Percentiles rank a stretch among this genome's conserved stretches.
Evolutionary conservation across 2,888 invertebrate species (phyloP).

Genomic region (Phalera bucephala): DNA sequence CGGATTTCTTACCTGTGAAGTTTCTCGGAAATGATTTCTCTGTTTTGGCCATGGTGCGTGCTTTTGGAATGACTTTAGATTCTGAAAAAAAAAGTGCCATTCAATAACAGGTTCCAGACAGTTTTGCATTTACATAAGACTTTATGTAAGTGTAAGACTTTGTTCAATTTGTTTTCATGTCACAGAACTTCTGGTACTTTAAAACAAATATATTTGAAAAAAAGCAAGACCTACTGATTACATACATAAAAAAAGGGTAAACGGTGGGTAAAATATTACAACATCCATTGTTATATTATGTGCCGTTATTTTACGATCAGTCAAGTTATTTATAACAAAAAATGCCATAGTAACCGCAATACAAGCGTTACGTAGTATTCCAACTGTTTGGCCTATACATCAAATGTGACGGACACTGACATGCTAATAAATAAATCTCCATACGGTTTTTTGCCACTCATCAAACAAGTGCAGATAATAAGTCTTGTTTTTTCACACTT

Average conservation of each 20-base stretch:
- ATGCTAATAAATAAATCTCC: constrained; percentile 5
- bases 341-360: constrained; percentile 38
- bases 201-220: too few species aligned
- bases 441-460: constrained; percentile 7
- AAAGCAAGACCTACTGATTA: too few species aligned
- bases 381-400: constrained; percentile 29
- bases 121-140: too few species aligned
- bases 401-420: constrained; percentile 13
- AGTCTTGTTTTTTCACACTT: constrained; percentile 25
- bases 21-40: constrained; percentile 79
- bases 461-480: neutral
- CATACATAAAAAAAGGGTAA: too few species aligned
- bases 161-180: too few species aligned
- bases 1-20: constrained; percentile 72
- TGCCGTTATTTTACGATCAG: too few species aligned
- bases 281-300: neutral
- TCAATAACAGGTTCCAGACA: too few species aligned
- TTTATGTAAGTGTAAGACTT: too few species aligned
- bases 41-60: constrained; percentile 69
- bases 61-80: constrained; percentile 57
- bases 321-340: constrained; percentile 11
- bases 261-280: neutral
- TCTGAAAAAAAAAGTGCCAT: constrained; percentile 51
- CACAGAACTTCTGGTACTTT: too few species aligned
- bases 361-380: constrained; percentile 20